Base-by-base conservation (phyloP, 2,888 invertebrate species). In the Dermolepida albohirtum region DNA sequence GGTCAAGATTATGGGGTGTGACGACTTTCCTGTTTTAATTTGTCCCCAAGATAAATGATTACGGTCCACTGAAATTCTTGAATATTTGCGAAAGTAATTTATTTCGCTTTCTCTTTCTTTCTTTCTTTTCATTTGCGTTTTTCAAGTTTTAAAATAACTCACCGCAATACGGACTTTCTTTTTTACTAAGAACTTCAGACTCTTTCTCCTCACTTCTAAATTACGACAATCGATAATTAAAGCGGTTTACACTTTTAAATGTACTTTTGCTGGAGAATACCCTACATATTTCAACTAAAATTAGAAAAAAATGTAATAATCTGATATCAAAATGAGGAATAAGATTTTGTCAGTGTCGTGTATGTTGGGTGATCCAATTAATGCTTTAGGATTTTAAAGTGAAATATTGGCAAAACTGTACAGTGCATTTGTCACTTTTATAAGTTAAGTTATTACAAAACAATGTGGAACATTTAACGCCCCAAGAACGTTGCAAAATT, bases 21-120 rank as follows among this genome's bases (percentile, higher is more conserved):
- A 67, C 59, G 66, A 66, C 66, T 67, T 67, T 67, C 66, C 66
- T 62, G 66, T 59, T 67, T 67, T 67, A 67, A 67, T 67, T 67
- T 67, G 66, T 67, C 66, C 57, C 50, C 66, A 65, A 65, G 66
- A 67, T 59, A 59, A 59, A 67, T 67, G 57, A 59, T 59, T 41
- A 59, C 66, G 59, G 59, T 62, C 47, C 59, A 47, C 59, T 47
- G 59, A 62, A 62, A 62, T 62, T 62, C 59, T 34, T 49, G 59
- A 62, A 62, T 62, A 62, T 49, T 49, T 62, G 49, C 59, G 59
- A 62, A 62, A 62, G 59, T 62, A 47, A 62, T 62, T 62, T 49
- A 62, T 62, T 57, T 47, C 59, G 44, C 12, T 29, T 14, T 44
- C 44, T 6, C 43, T 40, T 40, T 16, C 40, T 27, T 57, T 57